Conservation (phyloP, 1,140 invertebrate genomes). For the Eueides isabella region DNA sequence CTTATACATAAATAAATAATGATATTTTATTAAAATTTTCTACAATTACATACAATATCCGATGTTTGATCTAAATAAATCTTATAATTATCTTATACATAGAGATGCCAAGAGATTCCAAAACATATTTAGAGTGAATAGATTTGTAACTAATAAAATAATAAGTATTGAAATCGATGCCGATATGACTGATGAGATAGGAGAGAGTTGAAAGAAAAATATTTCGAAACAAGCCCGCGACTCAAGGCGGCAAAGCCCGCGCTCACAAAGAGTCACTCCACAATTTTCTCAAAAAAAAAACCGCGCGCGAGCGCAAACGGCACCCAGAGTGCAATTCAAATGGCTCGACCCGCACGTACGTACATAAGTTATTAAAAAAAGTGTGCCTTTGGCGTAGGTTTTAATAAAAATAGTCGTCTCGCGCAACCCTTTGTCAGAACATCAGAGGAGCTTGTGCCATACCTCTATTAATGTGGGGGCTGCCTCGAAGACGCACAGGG, state of each 20-base stretch:
- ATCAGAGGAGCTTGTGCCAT: slow-evolving; percentile 72
- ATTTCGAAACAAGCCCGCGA: slow-evolving; percentile 58
- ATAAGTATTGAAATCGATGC: slow-evolving; percentile 31
- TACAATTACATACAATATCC: too few relatives aligned
- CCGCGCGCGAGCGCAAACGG: slow-evolving; percentile 66
- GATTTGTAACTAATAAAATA: slow-evolving; percentile 23
- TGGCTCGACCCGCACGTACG: slow-evolving; percentile 78
- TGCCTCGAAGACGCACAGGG: slow-evolving; percentile 75
- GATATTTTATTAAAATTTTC: too few relatives aligned
- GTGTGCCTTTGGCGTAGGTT: slow-evolving; percentile 76
- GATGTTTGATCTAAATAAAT: background rate
- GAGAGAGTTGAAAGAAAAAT: slow-evolving; percentile 45
- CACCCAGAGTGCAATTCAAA: slow-evolving; percentile 77
- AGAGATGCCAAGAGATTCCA: too few relatives aligned
- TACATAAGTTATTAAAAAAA: slow-evolving; percentile 82
- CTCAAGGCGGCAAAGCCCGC: slow-evolving; percentile 63
- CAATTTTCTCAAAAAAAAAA: slow-evolving; percentile 77
- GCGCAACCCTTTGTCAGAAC: slow-evolving; percentile 76
- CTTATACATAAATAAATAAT: background rate
- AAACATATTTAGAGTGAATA: background rate
- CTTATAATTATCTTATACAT: background rate
- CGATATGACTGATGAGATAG: slow-evolving; percentile 34
- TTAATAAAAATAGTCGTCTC: slow-evolving; percentile 81
- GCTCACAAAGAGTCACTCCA: slow-evolving; percentile 69
- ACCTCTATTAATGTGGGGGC: slow-evolving; percentile 74